A percentile compares a stretch with the other conserved stretches of the same genome.
phyloP scores from a whole-genome alignment of 1,140 invertebrate genomes.

The Heliconius congener region DNA sequence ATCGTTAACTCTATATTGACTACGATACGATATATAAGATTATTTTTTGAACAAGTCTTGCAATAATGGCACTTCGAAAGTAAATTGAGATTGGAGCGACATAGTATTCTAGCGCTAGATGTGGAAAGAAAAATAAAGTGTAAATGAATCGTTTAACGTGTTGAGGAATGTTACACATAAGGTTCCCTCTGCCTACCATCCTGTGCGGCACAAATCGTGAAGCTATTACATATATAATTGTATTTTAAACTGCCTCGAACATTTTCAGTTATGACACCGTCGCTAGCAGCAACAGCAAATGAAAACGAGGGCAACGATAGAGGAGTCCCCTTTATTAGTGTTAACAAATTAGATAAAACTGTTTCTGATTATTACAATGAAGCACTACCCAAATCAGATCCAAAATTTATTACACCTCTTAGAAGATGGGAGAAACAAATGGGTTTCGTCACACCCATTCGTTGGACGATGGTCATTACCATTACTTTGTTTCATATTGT shows the following conservation, averaged over 20 bases:
- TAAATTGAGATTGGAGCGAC: too few relatives aligned
- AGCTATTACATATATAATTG: too few relatives aligned
- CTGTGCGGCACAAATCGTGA: too few relatives aligned
- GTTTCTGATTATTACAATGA: conserved; percentile 45
- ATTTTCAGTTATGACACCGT: conserved; percentile 6
- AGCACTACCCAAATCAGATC: conserved; percentile 48
- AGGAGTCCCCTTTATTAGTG: not conserved
- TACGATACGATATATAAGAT: too few relatives aligned
- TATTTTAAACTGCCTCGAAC: not conserved
- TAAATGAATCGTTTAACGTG: too few relatives aligned
- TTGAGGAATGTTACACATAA: too few relatives aligned
- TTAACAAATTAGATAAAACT: not conserved
- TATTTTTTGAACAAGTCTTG: too few relatives aligned
- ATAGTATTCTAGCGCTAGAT: too few relatives aligned
- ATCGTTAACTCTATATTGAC: too few relatives aligned
- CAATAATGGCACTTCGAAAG: too few relatives aligned
- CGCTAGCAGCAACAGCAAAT: not conserved
- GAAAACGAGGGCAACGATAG: not conserved
- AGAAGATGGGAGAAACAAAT: conserved; percentile 61
- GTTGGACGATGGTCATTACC: conserved; percentile 54
- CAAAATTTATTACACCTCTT: conserved; percentile 47
- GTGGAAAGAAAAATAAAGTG: too few relatives aligned
- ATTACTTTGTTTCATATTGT: conserved; percentile 53
- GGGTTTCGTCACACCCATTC: conserved; percentile 64
- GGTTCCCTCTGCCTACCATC: too few relatives aligned